These are phyloP conservation scores for Branchinecta lynchi DNA, from an alignment of 1,140 invertebrate species.

Conservation along the genomic window DNA sequence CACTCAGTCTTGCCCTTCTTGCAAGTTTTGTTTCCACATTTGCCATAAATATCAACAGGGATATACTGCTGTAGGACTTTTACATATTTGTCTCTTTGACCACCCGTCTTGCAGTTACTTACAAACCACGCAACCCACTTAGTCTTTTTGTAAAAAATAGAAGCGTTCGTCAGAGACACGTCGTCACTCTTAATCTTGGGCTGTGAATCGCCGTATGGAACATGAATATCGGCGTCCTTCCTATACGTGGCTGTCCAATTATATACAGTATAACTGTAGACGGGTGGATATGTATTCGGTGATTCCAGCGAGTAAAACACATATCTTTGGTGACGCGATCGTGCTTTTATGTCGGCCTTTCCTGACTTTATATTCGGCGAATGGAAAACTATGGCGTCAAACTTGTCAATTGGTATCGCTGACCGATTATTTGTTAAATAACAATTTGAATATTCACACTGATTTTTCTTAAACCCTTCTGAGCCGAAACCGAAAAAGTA, in stretches of 20 bases:
- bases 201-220: constrained; percentile 32
- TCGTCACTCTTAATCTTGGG: background rate
- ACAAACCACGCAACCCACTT: constrained; percentile 36
- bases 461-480: no score
- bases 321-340: constrained; percentile 18
- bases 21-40: constrained; percentile 30
- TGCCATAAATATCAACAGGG: constrained; percentile 39
- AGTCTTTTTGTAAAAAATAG: constrained; percentile 21
- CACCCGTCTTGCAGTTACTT: constrained; percentile 35
- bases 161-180: constrained; percentile 13
- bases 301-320: constrained; percentile 24
- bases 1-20: constrained; percentile 21
- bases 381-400: constrained; percentile 23
- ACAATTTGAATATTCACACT: no score
- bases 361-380: constrained; percentile 19
- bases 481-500: no score
- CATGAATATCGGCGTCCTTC: constrained; percentile 37
- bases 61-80: constrained; percentile 34
- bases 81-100: constrained; percentile 34
- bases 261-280: background rate
- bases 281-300: constrained; percentile 16
- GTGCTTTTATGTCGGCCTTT: constrained; percentile 19
- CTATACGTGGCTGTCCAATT: constrained; percentile 46
- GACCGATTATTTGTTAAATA: no score
- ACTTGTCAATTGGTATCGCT: background rate